Base-by-base conservation (phyloP, 2,797 vertebrate species). In the Malacoctenus gilli region DNA sequence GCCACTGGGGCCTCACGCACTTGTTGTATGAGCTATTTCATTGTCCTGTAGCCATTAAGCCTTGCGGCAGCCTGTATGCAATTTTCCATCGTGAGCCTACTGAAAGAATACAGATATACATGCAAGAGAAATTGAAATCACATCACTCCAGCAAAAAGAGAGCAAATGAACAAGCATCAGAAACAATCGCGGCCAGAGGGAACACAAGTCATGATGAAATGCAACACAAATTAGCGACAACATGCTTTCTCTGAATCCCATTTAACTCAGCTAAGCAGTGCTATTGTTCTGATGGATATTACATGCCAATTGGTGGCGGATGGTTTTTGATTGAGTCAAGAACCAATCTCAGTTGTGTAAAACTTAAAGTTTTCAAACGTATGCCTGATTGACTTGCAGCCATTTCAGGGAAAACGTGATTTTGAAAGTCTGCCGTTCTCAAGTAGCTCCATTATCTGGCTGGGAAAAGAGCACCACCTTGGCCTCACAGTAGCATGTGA, bases 401-500 rank as follows among this genome's bases (percentile, higher is more conserved):
- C 59, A 21, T 67, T 39, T 43, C 34, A 30, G 32, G 9, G 25
- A 18, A 60, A 51, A 62, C 44, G 7, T 19, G 31, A 3, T 42
- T 37, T 48, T 21, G 19, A 42, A 20, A 48, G 47, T 20, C 23
- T 35, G 20, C 21, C 41, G n/a, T 59, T 64, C 60, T 46, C 15
- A 48, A 40, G 8, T 40, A 23, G 8, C 23, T 42, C 21, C 34
- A 68, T 46, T 61, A 38, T 31, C 52, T 57, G 40, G 51, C 48
- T 34, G 52, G 28, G 60, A 39, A 69, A 12, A 19, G 12, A 40
- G 25, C n/a, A 60, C 49, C 40, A 39, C 21, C 25, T 18, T 44
- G 42, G 19, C 25, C 15, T 31, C 21, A 63, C 35, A 41, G 28
- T 23, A 36, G 40, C 7, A 2, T 32, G 38, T 28, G 34, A 47